These are phyloP conservation scores for Meloidogyne exigua DNA, from an alignment of 1,140 invertebrate genomes.

Conservation along the genomic window DNA sequence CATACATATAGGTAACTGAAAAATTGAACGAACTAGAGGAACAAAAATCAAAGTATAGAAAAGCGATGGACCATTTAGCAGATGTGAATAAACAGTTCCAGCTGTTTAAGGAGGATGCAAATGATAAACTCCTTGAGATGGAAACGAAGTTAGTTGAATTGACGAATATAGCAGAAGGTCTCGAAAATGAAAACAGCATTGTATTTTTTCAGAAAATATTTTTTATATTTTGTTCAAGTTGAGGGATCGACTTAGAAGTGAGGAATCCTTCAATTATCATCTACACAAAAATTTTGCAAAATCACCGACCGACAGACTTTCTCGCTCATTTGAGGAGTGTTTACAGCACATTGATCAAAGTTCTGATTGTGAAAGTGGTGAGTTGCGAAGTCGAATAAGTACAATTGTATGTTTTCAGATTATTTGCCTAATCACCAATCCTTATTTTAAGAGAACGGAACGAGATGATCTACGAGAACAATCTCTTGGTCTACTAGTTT, in stretches of 20 bases:
- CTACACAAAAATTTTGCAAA: background rate
- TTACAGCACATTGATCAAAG: constrained; percentile 5
- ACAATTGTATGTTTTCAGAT: background rate
- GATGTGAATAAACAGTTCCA: background rate
- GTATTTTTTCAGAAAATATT: background rate
- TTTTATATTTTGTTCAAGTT: background rate
- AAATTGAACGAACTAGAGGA: constrained; percentile 13
- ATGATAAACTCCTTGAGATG: background rate
- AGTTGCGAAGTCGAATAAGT: background rate
- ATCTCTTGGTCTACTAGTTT: background rate
- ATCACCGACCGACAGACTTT: background rate
- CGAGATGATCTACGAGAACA: background rate
- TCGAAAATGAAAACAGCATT: constrained; percentile 16
- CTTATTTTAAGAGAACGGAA: background rate
- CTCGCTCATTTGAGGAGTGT: background rate
- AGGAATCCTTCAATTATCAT: constrained; percentile 15
- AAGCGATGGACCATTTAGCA: constrained; percentile 11
- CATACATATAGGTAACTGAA: constrained; percentile 8
- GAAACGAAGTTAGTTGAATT: constrained; percentile 8
- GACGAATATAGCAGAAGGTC: background rate
- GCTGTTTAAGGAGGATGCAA: constrained; percentile 12
- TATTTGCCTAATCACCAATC: no score
- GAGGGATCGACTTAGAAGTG: constrained; percentile 13
- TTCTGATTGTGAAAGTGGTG: background rate
- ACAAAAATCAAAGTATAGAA: constrained; percentile 1